A percentile compares a stretch with the other conserved stretches of the same genome.
phyloP scores from a whole-genome alignment of 2,113 vertebrate genomes.

The Symphodus melops region DNA sequence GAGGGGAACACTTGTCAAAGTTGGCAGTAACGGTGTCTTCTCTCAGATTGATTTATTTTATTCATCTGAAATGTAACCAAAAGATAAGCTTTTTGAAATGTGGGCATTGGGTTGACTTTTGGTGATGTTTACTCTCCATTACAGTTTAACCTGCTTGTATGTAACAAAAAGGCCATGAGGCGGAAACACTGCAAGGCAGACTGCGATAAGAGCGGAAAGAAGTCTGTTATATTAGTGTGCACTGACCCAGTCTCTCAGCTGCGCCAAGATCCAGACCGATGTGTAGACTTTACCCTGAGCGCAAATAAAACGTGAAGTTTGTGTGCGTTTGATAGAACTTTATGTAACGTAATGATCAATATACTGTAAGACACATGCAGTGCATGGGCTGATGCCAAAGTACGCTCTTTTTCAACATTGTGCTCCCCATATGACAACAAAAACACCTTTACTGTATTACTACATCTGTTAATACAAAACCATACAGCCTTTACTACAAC shows the following conservation, averaged over 20 bases:
- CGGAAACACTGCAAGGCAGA: constrained; percentile 56
- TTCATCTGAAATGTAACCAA: neutral
- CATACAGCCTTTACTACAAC: neutral
- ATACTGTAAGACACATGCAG: neutral
- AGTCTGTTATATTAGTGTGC: constrained; percentile 56
- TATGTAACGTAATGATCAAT: constrained; percentile 52
- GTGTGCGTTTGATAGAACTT: constrained; percentile 39
- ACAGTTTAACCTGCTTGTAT: constrained; percentile 76
- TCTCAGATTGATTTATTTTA: neutral
- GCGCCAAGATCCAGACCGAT: constrained; percentile 40
- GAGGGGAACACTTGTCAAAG: constrained; percentile 1
- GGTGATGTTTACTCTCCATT: constrained; percentile 71
- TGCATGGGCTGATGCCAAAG: neutral
- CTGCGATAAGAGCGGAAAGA: constrained; percentile 74
- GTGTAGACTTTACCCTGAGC: constrained; percentile 71
- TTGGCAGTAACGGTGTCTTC: neutral
- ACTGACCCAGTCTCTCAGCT: constrained; percentile 59
- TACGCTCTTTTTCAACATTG: neutral
- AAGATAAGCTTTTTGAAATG: constrained; percentile 24
- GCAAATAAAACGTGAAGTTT: constrained; percentile 66
- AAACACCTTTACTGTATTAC: neutral
- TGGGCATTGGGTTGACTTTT: constrained; percentile 11
- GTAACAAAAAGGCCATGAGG: constrained; percentile 37
- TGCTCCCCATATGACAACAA: neutral
- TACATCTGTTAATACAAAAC: neutral